Base-by-base conservation (phyloP, 2,888 invertebrate species). In the Eupithecia tripunctaria region DNA sequence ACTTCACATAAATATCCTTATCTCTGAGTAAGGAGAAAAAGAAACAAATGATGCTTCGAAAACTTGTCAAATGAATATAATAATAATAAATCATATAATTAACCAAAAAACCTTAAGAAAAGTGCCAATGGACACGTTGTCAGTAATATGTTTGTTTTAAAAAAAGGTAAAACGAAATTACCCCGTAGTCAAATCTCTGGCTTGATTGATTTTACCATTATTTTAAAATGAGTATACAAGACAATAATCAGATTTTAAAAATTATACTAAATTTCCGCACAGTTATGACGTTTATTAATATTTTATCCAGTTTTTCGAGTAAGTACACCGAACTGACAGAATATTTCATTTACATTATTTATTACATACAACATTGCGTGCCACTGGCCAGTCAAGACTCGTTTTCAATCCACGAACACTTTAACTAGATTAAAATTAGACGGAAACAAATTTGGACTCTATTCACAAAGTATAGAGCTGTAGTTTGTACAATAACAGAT, bases 401-500 rank as follows among this genome's bases (percentile, higher is more conserved):
- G 36, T 60, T 41, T 70, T 69, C 43, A 68, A 60, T 56, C n/a
- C 38, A 59, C 60, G 27, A 47, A 25, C 29, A 38, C 27, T 29
- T 63, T 62, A 27, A 36, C 62, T 71, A 71, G 62, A 74, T 69
- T 74, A 63, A 29, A 60, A 60, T 27, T n/a, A 56, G 63, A n/a
- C 21, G 18, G 27, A 68, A 27, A 63, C 68, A 21, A 71, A 60
- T 64, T 62, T 70, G 59, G 25, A 71, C 74, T 75, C 66, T 70
- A 32, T 38, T 5, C 1, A 2, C 4, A 21, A 47, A 43, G 15
- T 0, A 59, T 75, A 76, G 41, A 72, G 67, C 62, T 27, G 12
- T 73, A 70, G 2, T 74, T 70, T 15, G 63, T 43, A 69, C 56
- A 65, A 66, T 65, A 68, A 67, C 47, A 65, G 75, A 69, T 76